Conservation (phyloP, 2,113 vertebrate genomes). For the Apodemus sylvaticus region DNA sequence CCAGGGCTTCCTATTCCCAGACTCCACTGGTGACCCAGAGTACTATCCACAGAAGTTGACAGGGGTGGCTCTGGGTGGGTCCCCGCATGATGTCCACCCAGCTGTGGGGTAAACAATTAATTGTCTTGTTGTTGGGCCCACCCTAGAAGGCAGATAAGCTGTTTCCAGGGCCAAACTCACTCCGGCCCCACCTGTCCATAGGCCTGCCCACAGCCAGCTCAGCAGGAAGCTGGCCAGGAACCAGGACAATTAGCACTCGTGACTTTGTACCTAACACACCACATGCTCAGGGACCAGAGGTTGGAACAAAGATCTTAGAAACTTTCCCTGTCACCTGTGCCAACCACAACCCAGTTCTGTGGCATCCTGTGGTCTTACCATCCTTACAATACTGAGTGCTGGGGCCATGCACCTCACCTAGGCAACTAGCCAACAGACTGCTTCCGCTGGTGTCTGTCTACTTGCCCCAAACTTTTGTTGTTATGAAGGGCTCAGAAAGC, state of each 20-base stretch:
- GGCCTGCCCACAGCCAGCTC: slow-evolving; percentile 38
- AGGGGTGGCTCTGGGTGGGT: not conserved
- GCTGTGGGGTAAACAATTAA: not conserved
- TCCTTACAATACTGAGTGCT: not conserved
- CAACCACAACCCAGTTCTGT: not conserved
- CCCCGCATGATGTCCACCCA: not conserved
- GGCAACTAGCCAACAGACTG: not conserved
- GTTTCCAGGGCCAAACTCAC: not conserved
- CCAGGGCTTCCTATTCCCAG: not conserved
- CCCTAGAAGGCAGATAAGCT: not conserved
- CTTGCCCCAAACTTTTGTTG: not conserved
- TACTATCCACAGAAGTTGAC: not conserved
- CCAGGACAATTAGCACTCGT: slow-evolving; percentile 67
- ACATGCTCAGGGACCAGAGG: not conserved
- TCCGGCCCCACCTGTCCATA: not conserved
- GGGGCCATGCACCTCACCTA: not conserved
- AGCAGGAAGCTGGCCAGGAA: slow-evolving; percentile 67
- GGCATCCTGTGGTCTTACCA: not conserved
- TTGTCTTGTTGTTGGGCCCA: not conserved
- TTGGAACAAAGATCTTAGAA: slow-evolving; percentile 39
- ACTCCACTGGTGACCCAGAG: not conserved
- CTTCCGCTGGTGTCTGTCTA: not conserved
- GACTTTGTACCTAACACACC: slow-evolving; percentile 68
- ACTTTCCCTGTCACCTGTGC: slow-evolving; percentile 27
- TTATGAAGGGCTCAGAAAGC: not conserved